These are phyloP conservation scores for Drosophila affinis DNA, from an alignment of 2,888 invertebrate species.

Conservation along the genomic window DNA sequence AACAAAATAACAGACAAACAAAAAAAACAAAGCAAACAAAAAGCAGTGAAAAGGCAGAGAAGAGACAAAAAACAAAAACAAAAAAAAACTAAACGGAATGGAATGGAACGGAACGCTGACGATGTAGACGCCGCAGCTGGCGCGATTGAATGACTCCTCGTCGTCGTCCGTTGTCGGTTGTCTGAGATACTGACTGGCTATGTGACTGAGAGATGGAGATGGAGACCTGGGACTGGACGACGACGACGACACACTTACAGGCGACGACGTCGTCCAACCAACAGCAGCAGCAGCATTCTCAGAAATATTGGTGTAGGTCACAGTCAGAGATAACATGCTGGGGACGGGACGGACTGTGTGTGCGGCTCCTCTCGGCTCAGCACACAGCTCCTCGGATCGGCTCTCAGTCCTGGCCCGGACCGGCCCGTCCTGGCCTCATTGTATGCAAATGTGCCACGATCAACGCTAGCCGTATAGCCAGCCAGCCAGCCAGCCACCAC, in stretches of 20 bases:
- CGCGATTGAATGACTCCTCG: constrained; percentile 78
- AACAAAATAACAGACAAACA: constrained; percentile 58
- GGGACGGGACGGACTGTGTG: constrained; percentile 68
- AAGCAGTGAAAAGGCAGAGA: constrained; percentile 16
- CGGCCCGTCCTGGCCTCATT: constrained; percentile 81
- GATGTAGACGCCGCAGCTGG: constrained; percentile 75
- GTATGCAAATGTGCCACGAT: constrained; percentile 84
- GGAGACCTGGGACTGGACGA: constrained; percentile 46
- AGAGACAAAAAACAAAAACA: constrained; percentile 31
- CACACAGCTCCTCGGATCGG: background rate
- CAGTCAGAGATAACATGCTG: constrained; percentile 84
- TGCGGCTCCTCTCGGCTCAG: constrained; percentile 19
- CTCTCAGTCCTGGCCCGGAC: constrained; percentile 21
- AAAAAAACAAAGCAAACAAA: constrained; percentile 53
- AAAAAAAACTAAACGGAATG: constrained; percentile 52
- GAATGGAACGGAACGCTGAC: constrained; percentile 58
- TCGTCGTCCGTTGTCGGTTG: constrained; percentile 56
- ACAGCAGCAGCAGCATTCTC: constrained; percentile 82
- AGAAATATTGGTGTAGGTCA: constrained; percentile 85
- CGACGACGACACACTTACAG: constrained; percentile 75
- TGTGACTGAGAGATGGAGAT: constrained; percentile 50
- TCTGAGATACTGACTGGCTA: constrained; percentile 77
- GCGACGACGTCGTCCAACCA: constrained; percentile 71
- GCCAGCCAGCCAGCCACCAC: constrained; percentile 57
- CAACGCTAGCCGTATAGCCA: constrained; percentile 41